Percentiles rank a stretch among this genome's conserved stretches.
phyloP scores from a whole-genome alignment of 2,888 invertebrate species.

The Pristionchus entomophagus region DNA sequence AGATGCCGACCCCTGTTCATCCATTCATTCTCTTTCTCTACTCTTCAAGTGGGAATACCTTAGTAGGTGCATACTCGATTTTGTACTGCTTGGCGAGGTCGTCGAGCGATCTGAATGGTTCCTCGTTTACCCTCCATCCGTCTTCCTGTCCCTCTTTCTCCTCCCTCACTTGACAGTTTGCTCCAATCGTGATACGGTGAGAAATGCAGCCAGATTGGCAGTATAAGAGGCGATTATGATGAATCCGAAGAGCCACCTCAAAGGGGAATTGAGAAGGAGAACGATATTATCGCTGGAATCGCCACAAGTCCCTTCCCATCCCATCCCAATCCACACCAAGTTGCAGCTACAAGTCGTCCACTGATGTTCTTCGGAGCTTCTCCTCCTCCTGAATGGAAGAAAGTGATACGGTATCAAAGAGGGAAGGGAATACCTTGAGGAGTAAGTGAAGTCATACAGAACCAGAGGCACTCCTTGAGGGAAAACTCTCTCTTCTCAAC shows the following conservation, averaged over 20 bases:
- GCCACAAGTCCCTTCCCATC: no score
- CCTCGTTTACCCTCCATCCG: no score
- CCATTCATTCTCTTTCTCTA: no score
- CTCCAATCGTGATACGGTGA: slow-evolving; percentile 83
- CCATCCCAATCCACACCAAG: slow-evolving; percentile 79
- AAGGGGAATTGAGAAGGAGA: slow-evolving; percentile 84
- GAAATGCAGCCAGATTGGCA: slow-evolving; percentile 95
- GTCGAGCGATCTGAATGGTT: slow-evolving; percentile 81
- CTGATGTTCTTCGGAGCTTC: slow-evolving; percentile 96
- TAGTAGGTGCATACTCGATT: slow-evolving; percentile 92
- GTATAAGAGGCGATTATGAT: slow-evolving; percentile 99
- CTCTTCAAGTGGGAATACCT: neutral
- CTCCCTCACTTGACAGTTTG: slow-evolving; percentile 68
- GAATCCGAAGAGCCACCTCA: slow-evolving; percentile 92
- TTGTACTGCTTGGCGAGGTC: slow-evolving; percentile 96
- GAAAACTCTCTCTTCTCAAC: slow-evolving; percentile 89
- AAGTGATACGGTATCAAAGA: neutral
- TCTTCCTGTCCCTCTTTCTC: neutral
- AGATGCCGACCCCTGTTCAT: slow-evolving; percentile 89
- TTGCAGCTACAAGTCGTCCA: slow-evolving; percentile 93
- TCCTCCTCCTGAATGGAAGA: slow-evolving; percentile 83
- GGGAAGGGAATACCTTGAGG: slow-evolving; percentile 84
- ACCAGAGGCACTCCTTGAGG: slow-evolving; percentile 96
- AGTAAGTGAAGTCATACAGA: slow-evolving; percentile 97
- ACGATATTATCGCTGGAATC: slow-evolving; percentile 82